phyloP scores from a whole-genome alignment of 2,888 invertebrate species.

The Oeneis ivallda region DNA sequence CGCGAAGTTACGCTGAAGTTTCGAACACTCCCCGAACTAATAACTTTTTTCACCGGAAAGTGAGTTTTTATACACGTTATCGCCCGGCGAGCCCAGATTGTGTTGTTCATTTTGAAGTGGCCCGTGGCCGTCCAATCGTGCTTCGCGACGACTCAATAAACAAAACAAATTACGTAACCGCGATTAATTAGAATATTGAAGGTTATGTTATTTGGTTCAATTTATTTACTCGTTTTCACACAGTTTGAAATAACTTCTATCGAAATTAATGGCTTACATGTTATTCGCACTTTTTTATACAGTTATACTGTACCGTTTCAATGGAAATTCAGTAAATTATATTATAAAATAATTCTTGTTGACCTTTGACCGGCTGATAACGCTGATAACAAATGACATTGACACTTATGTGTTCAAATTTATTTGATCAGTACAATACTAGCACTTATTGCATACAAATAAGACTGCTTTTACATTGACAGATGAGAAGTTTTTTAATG shows the following conservation, averaged over 20 bases:
- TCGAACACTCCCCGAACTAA: slow-evolving; percentile 32
- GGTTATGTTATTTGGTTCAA: background rate
- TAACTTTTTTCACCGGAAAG: slow-evolving; percentile 33
- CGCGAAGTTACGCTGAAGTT: slow-evolving; percentile 53
- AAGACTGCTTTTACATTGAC: background rate
- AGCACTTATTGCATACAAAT: background rate
- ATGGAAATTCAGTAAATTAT: background rate
- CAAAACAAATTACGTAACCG: slow-evolving; percentile 33
- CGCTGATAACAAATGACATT: background rate
- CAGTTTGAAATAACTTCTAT: background rate
- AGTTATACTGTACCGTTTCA: background rate
- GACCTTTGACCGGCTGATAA: slow-evolving; percentile 2
- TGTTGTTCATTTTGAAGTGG: slow-evolving; percentile 35
- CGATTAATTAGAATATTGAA: background rate
- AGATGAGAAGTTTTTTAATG: background rate
- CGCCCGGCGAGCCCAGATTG: slow-evolving; percentile 33
- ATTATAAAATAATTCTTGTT: background rate
- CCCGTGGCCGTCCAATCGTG: slow-evolving; percentile 29
- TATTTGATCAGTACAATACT: background rate
- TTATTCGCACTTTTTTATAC: background rate
- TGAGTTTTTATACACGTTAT: slow-evolving; percentile 53
- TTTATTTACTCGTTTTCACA: background rate
- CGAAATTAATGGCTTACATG: background rate
- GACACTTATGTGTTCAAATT: background rate
- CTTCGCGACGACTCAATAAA: slow-evolving; percentile 34